These are phyloP conservation scores for Telmatochromis sp. DNA, from an alignment of 2,113 vertebrate species.

Conservation along the genomic window DNA sequence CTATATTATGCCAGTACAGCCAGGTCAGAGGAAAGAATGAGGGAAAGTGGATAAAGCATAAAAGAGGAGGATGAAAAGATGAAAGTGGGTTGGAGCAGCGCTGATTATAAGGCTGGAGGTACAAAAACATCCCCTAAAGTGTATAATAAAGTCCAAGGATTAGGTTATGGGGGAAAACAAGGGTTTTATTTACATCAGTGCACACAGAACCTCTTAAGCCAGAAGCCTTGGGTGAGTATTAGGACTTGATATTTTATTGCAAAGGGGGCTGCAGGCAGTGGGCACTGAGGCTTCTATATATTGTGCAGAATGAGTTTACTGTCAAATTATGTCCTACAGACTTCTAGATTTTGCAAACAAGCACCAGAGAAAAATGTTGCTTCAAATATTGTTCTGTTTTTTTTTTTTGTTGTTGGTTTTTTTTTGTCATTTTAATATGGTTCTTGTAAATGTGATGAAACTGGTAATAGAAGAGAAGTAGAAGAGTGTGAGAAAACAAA, in stretches of 20 bases:
- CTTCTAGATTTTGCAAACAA: not conserved
- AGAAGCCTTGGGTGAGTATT: not conserved
- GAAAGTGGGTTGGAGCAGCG: not conserved
- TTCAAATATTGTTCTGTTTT: not conserved
- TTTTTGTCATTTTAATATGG: not conserved
- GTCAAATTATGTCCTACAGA: not conserved
- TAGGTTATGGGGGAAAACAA: conserved; percentile 11
- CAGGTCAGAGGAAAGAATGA: not conserved
- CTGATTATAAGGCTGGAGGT: not conserved
- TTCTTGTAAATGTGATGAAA: not conserved
- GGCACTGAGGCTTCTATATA: not conserved
- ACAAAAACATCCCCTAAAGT: conserved; percentile 10
- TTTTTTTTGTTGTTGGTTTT: rapidly evolving
- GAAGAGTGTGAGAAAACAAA: not conserved
- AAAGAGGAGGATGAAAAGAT: not conserved
- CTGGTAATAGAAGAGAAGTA: not conserved
- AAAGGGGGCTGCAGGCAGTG: not conserved
- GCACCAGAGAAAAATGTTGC: not conserved
- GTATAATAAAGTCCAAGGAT: conserved; percentile 28
- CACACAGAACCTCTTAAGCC: conserved; percentile 8
- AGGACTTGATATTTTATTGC: not conserved
- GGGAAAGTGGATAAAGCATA: not conserved
- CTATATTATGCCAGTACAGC: not conserved
- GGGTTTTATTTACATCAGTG: conserved; percentile 36
- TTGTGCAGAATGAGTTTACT: not conserved